Evolutionary conservation across 2,797 vertebrate species (phyloP), one percentile per base, ranked within the genome.

Genomic region (Syngnathus acus): DNA sequence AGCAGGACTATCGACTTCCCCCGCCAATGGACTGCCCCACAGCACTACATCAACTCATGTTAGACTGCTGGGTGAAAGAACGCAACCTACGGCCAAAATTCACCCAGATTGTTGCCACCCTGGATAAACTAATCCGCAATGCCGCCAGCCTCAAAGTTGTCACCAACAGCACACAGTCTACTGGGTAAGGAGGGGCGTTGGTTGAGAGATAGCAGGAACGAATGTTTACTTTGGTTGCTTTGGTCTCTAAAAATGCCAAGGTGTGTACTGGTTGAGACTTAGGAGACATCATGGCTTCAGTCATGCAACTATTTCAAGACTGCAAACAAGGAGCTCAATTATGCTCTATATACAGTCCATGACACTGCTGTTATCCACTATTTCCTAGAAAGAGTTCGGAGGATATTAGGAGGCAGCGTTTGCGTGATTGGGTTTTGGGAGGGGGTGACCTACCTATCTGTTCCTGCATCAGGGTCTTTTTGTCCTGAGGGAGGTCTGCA

Each of bases 11-110:
- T 81, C 93, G 97, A 84, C 88, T 99, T 73, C 97, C 97, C 5
- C 96, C 97, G 2, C 97, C 97, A 62, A 99, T 99, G 97, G 97
- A 99, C 90, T 99, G 97, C 85, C 97, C 97, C 76, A 96, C 94
- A 0, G 97, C 97, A 0, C 89, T 99, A 67, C 97, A 99, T 84
- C 96, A 99, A 86, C 93, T 99, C 80, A 99, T 99, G 97, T 71
- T 99, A 83, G 96, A 99, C 91, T 99, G 96, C 86, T 99, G 97
- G 97, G 94, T 98, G 74, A 94, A 97, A 76, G 97, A 99, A 83
- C 93, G 97, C 74, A 98, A 98, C 87, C 89, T 97, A 62, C 90
- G 97, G 80, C 97, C 97, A 75, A 98, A 99, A 81, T 99, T 99
- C 89, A 93, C 95, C 68, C 96, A 98, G 89, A 98, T 99, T 0